Evolutionary conservation across 2,888 invertebrate species (phyloP).

Genomic region (Harpalus rufipes): DNA sequence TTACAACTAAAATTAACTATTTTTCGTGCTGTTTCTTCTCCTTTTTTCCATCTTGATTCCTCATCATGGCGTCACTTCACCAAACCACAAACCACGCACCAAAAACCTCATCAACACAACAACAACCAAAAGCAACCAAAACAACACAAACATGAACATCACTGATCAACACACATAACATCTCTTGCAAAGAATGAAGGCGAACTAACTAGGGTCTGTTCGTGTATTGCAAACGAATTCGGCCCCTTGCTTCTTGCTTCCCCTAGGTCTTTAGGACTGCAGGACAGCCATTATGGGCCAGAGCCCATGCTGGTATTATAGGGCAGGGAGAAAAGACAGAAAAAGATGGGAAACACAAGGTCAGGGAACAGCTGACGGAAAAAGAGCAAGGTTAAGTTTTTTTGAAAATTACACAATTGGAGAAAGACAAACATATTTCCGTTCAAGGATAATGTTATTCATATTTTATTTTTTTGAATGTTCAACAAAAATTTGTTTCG

Average conservation of each 20-base stretch:
- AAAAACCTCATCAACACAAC: not conserved
- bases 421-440: not conserved
- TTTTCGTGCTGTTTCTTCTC: not conserved
- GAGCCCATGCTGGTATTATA: constrained; percentile 64
- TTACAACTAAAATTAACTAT: not conserved
- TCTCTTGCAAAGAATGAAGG: constrained; percentile 33
- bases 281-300: constrained; percentile 53
- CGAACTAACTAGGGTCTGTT: constrained; percentile 52
- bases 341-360: not conserved
- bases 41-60: not conserved
- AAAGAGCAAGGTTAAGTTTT: constrained; percentile 40
- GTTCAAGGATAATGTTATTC: not conserved
- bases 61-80: not conserved
- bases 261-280: constrained; percentile 7
- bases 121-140: not conserved
- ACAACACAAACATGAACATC: not conserved
- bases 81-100: not conserved
- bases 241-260: constrained; percentile 28
- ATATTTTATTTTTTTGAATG: no score
- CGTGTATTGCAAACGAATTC: constrained; percentile 35
- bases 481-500: no score
- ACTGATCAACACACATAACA: not conserved
- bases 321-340: constrained; percentile 43
- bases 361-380: constrained; percentile 1
- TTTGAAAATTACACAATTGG: not conserved